Evolutionary conservation across 2,113 vertebrate species (phyloP), one percentile per base, ranked within the genome.

Genomic region (Pipa parva): DNA sequence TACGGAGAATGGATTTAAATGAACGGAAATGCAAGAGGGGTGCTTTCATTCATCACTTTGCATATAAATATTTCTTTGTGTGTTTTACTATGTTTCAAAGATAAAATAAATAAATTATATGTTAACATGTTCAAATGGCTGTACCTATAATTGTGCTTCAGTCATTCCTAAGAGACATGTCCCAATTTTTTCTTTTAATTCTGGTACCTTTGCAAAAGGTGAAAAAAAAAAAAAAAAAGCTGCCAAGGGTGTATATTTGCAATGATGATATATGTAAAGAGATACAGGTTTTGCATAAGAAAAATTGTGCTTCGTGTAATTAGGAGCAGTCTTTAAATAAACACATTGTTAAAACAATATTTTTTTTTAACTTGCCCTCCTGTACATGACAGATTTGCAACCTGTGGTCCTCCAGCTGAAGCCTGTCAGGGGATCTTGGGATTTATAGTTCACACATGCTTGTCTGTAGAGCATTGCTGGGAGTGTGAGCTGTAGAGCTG

Each of bases 71-170:
- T 83, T 79, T 68, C 52, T 86, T 71, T 74, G 79, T 74, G 72
- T 80, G 74, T 26, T 22, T 78, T 29, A 0, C 76, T 72, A 48
- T 83, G 76, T 83, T 82, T 87, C 80, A 84, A 80, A 76, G n/a
- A n/a, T 6, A 82, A 87, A 87, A 89, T 78, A 83, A 52, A 86
- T 6, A 9, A 12, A 18, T 15, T 42, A 80, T 85, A 86, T 85
- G 85, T 86, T 83, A 87, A 84, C 75, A 54, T 80, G 81, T 86
- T 77, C 1, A 17, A 77, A 72, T 81, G 81, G 80, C 85, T 84
- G 77, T 78, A 61, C 73, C 37, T 74, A 75, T 72, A 67, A 33
- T 71, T 79, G 81, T 77, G 71, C 71, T 84, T 81, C 78, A 72
- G 72, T 80, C 80, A 78, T 77, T 83, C 83, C 75, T 80, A 55